Evolutionary conservation across 2,888 invertebrate species (phyloP).

Genomic region (Rhingia rostrata): DNA sequence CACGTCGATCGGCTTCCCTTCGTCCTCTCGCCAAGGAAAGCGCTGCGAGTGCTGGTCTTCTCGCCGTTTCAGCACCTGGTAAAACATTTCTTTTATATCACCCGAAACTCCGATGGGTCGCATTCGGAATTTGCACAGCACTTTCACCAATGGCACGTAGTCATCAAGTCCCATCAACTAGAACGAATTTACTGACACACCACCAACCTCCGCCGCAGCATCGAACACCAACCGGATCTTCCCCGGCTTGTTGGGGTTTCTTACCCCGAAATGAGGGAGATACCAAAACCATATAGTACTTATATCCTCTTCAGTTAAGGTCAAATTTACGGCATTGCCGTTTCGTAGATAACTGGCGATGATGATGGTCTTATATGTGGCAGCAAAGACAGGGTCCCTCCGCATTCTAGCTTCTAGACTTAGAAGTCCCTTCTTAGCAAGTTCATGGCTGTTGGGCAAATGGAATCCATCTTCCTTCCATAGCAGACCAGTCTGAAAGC

Average conservation of each 20-base stretch:
- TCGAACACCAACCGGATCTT: constrained; percentile 78
- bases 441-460: constrained; percentile 51
- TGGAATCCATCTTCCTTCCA: constrained; percentile 30
- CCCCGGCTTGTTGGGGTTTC: constrained; percentile 76
- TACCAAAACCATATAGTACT: constrained; percentile 75
- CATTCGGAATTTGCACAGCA: constrained; percentile 77
- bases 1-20: too few species aligned
- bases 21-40: too few species aligned
- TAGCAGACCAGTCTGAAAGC: too few species aligned
- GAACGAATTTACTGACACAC: constrained; percentile 75
- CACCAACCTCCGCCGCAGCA: constrained; percentile 76
- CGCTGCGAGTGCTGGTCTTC: too few species aligned
- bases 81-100: too few species aligned
- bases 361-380: too few species aligned
- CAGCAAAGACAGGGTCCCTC: too few species aligned
- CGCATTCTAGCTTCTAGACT: too few species aligned
- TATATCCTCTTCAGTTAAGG: constrained; percentile 18
- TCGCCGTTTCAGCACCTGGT: too few species aligned
- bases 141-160: constrained; percentile 75
- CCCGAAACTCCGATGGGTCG: constrained; percentile 75
- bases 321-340: too few species aligned
- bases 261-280: constrained; percentile 74
- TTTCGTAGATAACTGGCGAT: too few species aligned
- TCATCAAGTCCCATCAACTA: constrained; percentile 74
- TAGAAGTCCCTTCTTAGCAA: too few species aligned